phyloP scores from a whole-genome alignment of 2,888 invertebrate genomes.

The Quadriops clusia region DNA sequence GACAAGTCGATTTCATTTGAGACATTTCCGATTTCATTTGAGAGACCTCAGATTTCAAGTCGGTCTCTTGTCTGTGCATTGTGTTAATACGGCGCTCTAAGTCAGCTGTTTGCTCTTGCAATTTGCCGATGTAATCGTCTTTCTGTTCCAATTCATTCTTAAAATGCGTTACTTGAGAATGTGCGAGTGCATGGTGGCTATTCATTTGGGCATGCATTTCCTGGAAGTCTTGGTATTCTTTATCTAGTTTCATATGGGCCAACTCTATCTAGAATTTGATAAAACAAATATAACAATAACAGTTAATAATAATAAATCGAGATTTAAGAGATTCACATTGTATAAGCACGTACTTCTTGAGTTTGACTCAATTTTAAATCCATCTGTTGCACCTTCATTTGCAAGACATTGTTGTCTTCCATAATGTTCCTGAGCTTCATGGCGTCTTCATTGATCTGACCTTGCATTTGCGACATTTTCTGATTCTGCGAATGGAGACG shows the following conservation, averaged over 20 bases:
- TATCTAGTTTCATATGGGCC: constrained; percentile 28
- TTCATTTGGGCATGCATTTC: constrained; percentile 27
- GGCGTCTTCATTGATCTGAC: constrained; percentile 45
- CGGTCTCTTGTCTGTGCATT: constrained; percentile 40
- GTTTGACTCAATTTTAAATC: constrained; percentile 52
- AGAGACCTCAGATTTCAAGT: constrained; percentile 39
- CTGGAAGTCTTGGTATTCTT: constrained; percentile 32
- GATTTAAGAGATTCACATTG: background rate
- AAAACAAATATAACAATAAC: constrained; percentile 5
- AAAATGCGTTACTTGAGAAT: constrained; percentile 27
- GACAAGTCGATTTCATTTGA: constrained; percentile 30
- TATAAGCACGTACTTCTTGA: constrained; percentile 36
- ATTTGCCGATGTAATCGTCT: constrained; percentile 43
- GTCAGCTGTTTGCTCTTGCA: constrained; percentile 28
- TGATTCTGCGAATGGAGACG: constrained; percentile 45
- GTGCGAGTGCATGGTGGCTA: constrained; percentile 24
- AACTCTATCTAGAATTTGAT: constrained; percentile 27
- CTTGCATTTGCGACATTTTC: constrained; percentile 51
- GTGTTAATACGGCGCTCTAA: constrained; percentile 2
- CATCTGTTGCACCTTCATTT: constrained; percentile 51
- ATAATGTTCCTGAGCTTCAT: constrained; percentile 40
- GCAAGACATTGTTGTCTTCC: constrained; percentile 46
- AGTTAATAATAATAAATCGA: constrained; percentile 4
- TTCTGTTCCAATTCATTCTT: constrained; percentile 43
- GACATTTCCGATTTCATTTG: constrained; percentile 34